Evolutionary conservation across 2,113 vertebrate species (phyloP).

Genomic region (Colistium nudipinnis): DNA sequence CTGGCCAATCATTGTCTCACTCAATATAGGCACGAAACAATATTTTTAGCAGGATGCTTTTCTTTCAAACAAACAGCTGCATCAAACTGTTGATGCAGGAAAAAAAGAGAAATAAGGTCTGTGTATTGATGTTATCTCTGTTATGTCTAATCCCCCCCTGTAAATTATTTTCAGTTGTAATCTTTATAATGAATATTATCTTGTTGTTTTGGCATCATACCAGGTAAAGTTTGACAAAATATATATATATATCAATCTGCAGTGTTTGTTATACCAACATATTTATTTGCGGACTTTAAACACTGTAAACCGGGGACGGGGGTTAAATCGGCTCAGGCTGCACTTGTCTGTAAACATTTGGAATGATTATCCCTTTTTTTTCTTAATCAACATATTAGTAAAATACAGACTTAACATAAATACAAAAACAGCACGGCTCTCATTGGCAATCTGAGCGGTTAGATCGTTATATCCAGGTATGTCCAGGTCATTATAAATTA

Average conservation of each 20-base stretch:
- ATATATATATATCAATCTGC: too few relatives aligned
- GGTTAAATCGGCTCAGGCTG: not conserved
- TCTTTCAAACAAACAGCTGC: not conserved
- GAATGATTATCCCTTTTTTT: not conserved
- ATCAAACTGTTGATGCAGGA: not conserved
- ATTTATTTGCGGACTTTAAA: too few relatives aligned
- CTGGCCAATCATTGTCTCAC: constrained; percentile 48
- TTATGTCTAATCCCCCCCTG: not conserved
- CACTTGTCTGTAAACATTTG: not conserved
- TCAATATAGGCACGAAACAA: constrained; percentile 6
- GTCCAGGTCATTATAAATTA: not conserved
- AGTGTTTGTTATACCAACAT: too few relatives aligned
- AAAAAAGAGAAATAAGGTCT: not conserved
- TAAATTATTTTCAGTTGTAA: not conserved
- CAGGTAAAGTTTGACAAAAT: too few relatives aligned
- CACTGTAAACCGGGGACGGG: not conserved
- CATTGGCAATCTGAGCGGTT: not conserved
- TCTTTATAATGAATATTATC: constrained; percentile 1
- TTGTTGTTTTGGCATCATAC: not conserved
- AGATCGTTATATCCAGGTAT: not conserved
- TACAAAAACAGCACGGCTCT: not conserved
- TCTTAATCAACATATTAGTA: not conserved
- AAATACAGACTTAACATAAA: not conserved
- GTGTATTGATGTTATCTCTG: not conserved
- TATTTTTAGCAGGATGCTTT: constrained; percentile 12